Base-by-base conservation (phyloP, 2,888 invertebrate genomes). In the Cheilosia vulpina region DNA sequence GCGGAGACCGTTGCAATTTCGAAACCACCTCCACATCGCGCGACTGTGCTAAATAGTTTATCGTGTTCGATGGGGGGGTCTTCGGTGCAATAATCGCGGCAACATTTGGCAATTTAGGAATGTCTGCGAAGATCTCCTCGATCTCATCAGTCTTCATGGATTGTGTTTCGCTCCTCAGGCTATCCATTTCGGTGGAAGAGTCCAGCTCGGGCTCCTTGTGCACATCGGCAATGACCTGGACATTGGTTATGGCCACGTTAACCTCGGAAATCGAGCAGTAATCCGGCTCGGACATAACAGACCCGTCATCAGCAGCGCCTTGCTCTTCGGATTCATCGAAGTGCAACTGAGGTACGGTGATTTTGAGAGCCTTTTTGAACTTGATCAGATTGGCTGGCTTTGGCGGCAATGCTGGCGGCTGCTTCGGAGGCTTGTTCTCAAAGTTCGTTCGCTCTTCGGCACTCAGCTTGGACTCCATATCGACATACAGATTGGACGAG, bases 251-350 rank as follows among this genome's bases (percentile, higher is more conserved):
- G 58, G 88, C 78, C 69, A 90, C 89, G 81, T 91, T 91, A 4
- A 96, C 93, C 93, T 96, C 96, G 87, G 95, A 95, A 92, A 96
- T 96, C 89, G 95, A 95, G 91, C 96, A 96, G 93, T 96, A 96
- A 92, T 96, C 95, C 87, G 95, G 95, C 91, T 96, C 95, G 85
- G 92, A 91, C 75, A 92, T 92, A 1, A 90, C 87, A 13, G 90
- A 88, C 0, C 85, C 87, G 19, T 87, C 69, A 31, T 65, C 63
- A 58, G 84, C 87, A 7, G 68, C 58, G 3, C 80, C 79, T 73
- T 87, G 88, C 19, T 89, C 88, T 52, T 87, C 78, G 15, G 55
- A 47, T 34, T 77, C 72, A 41, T 77, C 79, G 19, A 60, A 72
- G 50, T 76, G 66, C 60, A 87, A 34, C 41, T 79, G 88, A 66